Evolutionary conservation across 2,888 invertebrate species (phyloP), one percentile per base, ranked within the genome.

Genomic region (Drosophila borealis): DNA sequence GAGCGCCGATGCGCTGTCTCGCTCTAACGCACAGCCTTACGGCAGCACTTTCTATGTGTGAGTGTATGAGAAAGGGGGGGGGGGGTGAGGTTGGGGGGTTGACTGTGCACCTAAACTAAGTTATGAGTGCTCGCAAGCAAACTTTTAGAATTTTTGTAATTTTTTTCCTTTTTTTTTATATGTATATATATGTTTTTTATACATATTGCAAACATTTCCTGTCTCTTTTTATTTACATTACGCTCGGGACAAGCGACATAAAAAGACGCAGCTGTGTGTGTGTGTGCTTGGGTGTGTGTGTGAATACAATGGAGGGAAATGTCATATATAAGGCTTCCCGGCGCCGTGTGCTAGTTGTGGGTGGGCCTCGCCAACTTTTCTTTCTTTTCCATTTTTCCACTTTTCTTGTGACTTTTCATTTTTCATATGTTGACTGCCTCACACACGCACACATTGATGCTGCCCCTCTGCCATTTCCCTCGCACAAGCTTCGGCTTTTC

Each of bases 171-270:
- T 60, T 59, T 51, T 68, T 50, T 54, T 45, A n/a, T 44, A 34
- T 63, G 70, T 68, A 54, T 4, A 34, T 42, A 33, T 4, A 19
- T n/a, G 29, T 54, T 14, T 36, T 69, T 74, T 56, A 68, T 83
- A 80, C 81, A 70, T 80, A 78, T 86, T 56, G 70, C 75, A 68
- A 83, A 71, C 76, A 81, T 85, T 90, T 89, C 75, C 90, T 88
- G 90, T 89, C 89, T 85, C 90, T 78, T 85, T 89, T 88, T 81
- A 83, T 89, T 89, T 85, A 89, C 80, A 89, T 78, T 81, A 73
- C 78, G 67, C 68, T 62, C 70, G 76, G 75, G 70, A 74, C 60
- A 70, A 78, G 73, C 78, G 77, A 73, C 77, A 83, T 77, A 75
- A 75, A 78, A 81, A 76, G 74, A 75, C 70, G 41, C 53, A 53